These are phyloP conservation scores for Steromphala cineraria DNA, from an alignment of 2,888 invertebrate genomes.

Conservation along the genomic window DNA sequence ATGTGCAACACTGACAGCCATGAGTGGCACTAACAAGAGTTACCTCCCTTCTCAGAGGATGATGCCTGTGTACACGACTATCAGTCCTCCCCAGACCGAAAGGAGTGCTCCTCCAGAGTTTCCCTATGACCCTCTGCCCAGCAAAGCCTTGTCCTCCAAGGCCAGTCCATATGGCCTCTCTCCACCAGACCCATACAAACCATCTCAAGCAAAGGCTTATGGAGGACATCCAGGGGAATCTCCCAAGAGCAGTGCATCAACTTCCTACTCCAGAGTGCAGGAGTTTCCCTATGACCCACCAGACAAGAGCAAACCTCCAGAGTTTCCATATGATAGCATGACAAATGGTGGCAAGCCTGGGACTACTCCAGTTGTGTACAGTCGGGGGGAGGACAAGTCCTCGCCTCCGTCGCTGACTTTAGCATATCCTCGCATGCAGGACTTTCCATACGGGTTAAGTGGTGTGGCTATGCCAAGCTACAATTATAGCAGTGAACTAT, in stretches of 20 bases:
- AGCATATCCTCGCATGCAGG: conserved; percentile 28
- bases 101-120: not conserved
- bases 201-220: not conserved
- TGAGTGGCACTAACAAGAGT: conserved; percentile 33
- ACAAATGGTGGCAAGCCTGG: conserved; percentile 5
- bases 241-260: not conserved
- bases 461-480: conserved; percentile 68
- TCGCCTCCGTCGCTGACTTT: conserved; percentile 23
- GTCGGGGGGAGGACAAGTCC: conserved; percentile 9
- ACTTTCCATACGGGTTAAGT: conserved; percentile 67
- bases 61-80: conserved; percentile 26
- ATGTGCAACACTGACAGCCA: not conserved
- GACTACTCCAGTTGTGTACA: conserved; percentile 23
- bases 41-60: conserved; percentile 33
- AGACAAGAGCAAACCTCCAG: conserved; percentile 8
- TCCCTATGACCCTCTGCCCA: conserved; percentile 16
- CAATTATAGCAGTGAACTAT: conserved; percentile 64
- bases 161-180: not conserved
- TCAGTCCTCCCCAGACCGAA: conserved; percentile 6
- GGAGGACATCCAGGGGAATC: not conserved
- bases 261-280: not conserved
- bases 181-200: not conserved
- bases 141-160: not conserved
- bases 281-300: conserved; percentile 21
- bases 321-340: not conserved